Evolutionary conservation across 2,888 invertebrate genomes (phyloP).

Genomic region (Macropis europaea): DNA sequence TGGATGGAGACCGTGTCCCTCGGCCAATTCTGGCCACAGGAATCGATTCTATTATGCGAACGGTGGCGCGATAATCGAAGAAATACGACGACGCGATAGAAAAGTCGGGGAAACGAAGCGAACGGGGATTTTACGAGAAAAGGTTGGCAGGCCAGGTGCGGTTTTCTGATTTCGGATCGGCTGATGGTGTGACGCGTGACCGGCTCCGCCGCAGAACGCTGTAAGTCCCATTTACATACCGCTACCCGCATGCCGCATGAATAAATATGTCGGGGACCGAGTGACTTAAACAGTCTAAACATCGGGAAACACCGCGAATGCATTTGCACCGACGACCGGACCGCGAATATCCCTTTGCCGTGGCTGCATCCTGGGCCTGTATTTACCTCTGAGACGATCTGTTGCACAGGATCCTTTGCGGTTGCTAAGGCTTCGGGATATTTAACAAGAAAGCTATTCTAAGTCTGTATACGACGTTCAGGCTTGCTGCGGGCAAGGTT

Average conservation of each 20-base stretch:
- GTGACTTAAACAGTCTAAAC: slow-evolving; percentile 69
- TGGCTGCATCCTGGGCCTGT: neutral
- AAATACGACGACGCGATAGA: neutral
- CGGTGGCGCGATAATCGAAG: neutral
- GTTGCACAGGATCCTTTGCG: neutral
- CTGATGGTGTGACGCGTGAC: slow-evolving; percentile 63
- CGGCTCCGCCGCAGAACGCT: slow-evolving; percentile 38
- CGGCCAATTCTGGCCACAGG: neutral
- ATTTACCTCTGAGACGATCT: slow-evolving; percentile 4
- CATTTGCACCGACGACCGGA: neutral
- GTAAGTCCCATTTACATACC: slow-evolving; percentile 71
- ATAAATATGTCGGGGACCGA: slow-evolving; percentile 61
- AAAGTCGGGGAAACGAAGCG: neutral
- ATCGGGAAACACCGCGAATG: slow-evolving; percentile 41
- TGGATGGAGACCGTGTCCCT: too few relatives aligned
- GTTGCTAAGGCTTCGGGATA: too few relatives aligned
- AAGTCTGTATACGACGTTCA: too few relatives aligned
- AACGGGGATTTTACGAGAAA: slow-evolving; percentile 10
- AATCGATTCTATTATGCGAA: neutral
- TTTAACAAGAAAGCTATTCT: too few relatives aligned
- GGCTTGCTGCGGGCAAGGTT: too few relatives aligned
- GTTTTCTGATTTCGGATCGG: slow-evolving; percentile 53
- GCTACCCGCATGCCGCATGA: slow-evolving; percentile 61
- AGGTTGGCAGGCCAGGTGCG: slow-evolving; percentile 12
- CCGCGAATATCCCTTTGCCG: slow-evolving; percentile 19